These are phyloP conservation scores for Danaus plexippus DNA, from an alignment of 1,140 invertebrate species.

Conservation along the genomic window DNA sequence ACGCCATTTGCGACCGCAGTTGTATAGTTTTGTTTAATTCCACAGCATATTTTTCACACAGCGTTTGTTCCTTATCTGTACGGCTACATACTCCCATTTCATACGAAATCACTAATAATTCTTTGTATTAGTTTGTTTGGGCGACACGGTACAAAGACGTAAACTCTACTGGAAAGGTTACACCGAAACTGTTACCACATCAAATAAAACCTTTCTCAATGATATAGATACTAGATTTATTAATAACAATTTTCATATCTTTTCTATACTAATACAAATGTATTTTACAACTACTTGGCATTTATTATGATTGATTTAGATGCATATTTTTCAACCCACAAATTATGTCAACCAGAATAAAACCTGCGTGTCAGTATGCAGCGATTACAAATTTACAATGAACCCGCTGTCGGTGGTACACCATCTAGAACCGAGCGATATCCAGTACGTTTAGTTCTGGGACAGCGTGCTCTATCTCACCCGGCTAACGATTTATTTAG, in stretches of 20 bases:
- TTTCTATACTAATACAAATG: neutral
- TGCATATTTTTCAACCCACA: neutral
- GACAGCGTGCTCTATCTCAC: slow-evolving; percentile 58
- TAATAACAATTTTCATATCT: too few relatives aligned
- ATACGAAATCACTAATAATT: slow-evolving; percentile 60
- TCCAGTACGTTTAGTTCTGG: slow-evolving; percentile 30
- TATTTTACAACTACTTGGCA: too few relatives aligned
- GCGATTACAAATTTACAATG: too few relatives aligned
- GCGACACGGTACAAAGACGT: slow-evolving; percentile 29
- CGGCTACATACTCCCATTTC: slow-evolving; percentile 20
- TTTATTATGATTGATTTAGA: neutral
- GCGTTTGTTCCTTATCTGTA: slow-evolving; percentile 12
- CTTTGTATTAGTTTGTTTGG: slow-evolving; percentile 55
- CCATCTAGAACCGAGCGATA: slow-evolving; percentile 11
- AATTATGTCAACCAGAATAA: too few relatives aligned
- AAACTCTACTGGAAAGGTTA: slow-evolving; percentile 17
- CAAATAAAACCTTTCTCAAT: neutral
- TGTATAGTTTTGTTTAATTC: neutral
- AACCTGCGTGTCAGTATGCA: too few relatives aligned
- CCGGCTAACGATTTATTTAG: slow-evolving; percentile 63
- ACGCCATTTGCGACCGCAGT: too few relatives aligned
- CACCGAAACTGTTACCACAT: neutral
- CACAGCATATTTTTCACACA: slow-evolving; percentile 6
- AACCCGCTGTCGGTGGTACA: too few relatives aligned
- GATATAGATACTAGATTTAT: too few relatives aligned